These are phyloP conservation scores for Monopterus albus DNA, from an alignment of 2,113 vertebrate genomes.

Conservation along the genomic window DNA sequence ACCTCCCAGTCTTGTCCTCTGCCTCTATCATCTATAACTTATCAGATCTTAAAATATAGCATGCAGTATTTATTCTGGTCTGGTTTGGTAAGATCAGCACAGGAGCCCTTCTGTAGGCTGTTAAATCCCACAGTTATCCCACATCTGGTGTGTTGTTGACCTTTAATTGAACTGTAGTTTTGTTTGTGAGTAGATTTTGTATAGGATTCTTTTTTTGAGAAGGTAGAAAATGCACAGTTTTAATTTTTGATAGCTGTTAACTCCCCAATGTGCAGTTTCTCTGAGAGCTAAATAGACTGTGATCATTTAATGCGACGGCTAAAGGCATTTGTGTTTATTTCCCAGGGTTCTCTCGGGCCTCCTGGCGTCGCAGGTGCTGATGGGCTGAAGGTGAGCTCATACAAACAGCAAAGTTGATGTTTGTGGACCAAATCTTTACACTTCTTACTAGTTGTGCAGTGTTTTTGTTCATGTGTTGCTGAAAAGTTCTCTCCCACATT, in stretches of 20 bases:
- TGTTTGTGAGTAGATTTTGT: neutral
- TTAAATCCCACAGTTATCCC: conserved; percentile 4
- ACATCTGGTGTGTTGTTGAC: neutral
- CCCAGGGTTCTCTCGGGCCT: conserved; percentile 88
- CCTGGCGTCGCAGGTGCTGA: conserved; percentile 89
- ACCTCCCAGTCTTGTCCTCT: neutral
- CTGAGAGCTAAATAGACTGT: neutral
- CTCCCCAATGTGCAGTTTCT: neutral
- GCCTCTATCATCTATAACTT: conserved; percentile 24
- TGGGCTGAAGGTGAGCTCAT: conserved; percentile 89
- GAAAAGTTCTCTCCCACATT: conserved; percentile 54
- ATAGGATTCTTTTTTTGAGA: too few species aligned
- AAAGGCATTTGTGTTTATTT: conserved; percentile 39
- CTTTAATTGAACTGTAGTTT: neutral
- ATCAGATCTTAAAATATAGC: conserved; percentile 42
- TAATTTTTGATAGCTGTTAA: neutral
- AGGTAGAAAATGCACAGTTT: too few species aligned
- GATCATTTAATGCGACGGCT: neutral
- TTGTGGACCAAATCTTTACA: neutral
- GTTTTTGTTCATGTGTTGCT: conserved; percentile 24
- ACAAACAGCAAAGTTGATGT: neutral
- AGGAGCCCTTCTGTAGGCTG: neutral
- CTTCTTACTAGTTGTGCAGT: too few species aligned
- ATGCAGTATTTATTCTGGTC: conserved; percentile 45
- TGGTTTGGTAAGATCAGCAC: conserved; percentile 25